Evolutionary conservation across 1,140 invertebrate genomes (phyloP).

Genomic region (Pinna nobilis): DNA sequence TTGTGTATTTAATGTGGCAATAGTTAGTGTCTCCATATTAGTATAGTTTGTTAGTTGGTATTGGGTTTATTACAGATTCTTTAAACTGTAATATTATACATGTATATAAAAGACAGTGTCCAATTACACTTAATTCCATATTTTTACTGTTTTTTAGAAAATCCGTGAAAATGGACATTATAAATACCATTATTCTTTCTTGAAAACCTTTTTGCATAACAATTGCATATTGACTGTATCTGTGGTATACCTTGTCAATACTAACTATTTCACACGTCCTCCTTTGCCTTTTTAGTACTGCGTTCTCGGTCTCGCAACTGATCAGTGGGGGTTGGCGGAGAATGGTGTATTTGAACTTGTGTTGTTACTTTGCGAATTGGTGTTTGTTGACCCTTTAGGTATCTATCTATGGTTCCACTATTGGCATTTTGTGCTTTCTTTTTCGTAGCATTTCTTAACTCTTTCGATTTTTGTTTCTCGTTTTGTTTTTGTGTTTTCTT

Average conservation of each 20-base stretch:
- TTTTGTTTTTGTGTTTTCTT: not conserved
- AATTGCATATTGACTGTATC: not conserved
- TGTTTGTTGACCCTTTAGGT: not conserved
- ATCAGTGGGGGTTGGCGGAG: not conserved
- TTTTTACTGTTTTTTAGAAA: not conserved
- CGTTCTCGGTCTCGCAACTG: not conserved
- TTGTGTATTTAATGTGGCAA: not conserved
- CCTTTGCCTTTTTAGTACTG: not conserved
- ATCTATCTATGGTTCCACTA: not conserved
- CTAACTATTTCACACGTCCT: not conserved
- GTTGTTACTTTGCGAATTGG: not conserved
- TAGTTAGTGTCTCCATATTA: not conserved
- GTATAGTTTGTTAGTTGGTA: not conserved
- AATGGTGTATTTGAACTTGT: not conserved
- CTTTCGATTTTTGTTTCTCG: not conserved
- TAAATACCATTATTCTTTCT: not conserved
- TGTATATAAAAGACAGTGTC: not conserved
- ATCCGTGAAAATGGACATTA: not conserved
- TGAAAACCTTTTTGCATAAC: not conserved
- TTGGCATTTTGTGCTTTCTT: not conserved
- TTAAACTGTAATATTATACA: not conserved
- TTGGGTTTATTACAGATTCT: not conserved
- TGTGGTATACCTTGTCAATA: not conserved
- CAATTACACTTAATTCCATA: too few species aligned
- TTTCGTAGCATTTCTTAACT: not conserved